A percentile compares a stretch with the other conserved stretches of the same genome.
phyloP scores from a whole-genome alignment of 2,888 invertebrate species.

The Perdita meconis region DNA sequence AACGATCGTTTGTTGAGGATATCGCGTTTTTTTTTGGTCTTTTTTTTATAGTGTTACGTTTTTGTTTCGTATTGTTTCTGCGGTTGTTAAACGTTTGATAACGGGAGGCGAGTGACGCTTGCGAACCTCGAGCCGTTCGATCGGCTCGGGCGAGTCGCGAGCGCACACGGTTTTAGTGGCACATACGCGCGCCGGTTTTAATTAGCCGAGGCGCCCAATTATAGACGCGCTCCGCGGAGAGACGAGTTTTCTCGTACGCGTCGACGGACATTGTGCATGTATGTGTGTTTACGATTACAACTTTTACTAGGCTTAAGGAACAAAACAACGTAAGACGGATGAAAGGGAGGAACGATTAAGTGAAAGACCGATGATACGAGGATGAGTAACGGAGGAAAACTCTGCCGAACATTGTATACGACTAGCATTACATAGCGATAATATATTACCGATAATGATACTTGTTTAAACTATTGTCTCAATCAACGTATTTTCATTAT shows the following conservation, averaged over 20 bases:
- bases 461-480: slow-evolving; percentile 84
- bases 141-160: slow-evolving; percentile 13
- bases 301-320: slow-evolving; percentile 72
- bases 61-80: slow-evolving; percentile 81
- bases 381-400: slow-evolving; percentile 64
- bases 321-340: too few species aligned
- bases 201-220: slow-evolving; percentile 56
- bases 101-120: slow-evolving; percentile 6
- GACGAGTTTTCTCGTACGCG: slow-evolving; percentile 24
- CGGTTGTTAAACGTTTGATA: slow-evolving; percentile 76
- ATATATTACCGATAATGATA: slow-evolving; percentile 84
- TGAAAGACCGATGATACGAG: slow-evolving; percentile 14
- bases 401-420: slow-evolving; percentile 84
- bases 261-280: slow-evolving; percentile 77
- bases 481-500: slow-evolving; percentile 85
- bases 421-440: slow-evolving; percentile 83
- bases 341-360: not conserved
- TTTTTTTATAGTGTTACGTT: slow-evolving; percentile 77
- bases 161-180: slow-evolving; percentile 5
- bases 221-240: slow-evolving; percentile 41
- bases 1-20: slow-evolving; percentile 70
- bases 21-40: slow-evolving; percentile 64
- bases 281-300: slow-evolving; percentile 79
- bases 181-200: slow-evolving; percentile 50
- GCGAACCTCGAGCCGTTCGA: not conserved